Conservation (phyloP, 30 jellyfish, hydroid and myxozoan genomes). For the Mastigias papua region DNA sequence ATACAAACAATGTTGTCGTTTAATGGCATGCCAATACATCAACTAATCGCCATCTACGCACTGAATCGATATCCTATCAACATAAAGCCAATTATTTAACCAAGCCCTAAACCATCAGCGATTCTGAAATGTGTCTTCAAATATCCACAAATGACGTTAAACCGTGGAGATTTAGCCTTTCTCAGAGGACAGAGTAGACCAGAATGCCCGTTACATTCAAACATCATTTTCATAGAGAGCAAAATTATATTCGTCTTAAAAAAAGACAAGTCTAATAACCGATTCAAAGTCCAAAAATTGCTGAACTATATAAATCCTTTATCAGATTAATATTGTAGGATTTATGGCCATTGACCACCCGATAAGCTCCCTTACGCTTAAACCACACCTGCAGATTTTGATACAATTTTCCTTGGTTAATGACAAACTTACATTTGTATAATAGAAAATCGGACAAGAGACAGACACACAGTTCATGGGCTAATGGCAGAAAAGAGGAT, state of each 20-base stretch:
- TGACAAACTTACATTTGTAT: background rate
- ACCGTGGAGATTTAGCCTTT: background rate
- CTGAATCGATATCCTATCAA: constrained; percentile 27
- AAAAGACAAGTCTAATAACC: no score
- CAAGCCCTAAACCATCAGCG: constrained; percentile 48
- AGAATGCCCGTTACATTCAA: background rate
- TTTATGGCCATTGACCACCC: background rate
- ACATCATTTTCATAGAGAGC: background rate
- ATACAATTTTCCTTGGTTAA: no score
- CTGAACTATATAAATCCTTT: background rate
- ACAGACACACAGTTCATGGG: background rate
- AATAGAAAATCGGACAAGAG: background rate
- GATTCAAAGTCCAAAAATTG: background rate
- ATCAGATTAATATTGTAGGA: background rate
- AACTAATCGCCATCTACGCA: constrained; percentile 20
- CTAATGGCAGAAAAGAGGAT: background rate
- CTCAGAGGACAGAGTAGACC: background rate
- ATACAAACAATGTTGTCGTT: background rate
- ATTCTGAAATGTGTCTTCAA: background rate
- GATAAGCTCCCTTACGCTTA: background rate
- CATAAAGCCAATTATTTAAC: constrained; percentile 47
- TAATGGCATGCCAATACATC: constrained; percentile 34
- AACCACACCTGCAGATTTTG: background rate
- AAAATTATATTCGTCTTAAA: no score
- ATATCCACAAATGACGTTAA: background rate